A percentile compares a stretch with the other conserved stretches of the same genome.
These are phyloP conservation scores for Nyctibius bracteatus DNA, from an alignment of 2,113 vertebrate genomes.

Conservation along the genomic window DNA sequence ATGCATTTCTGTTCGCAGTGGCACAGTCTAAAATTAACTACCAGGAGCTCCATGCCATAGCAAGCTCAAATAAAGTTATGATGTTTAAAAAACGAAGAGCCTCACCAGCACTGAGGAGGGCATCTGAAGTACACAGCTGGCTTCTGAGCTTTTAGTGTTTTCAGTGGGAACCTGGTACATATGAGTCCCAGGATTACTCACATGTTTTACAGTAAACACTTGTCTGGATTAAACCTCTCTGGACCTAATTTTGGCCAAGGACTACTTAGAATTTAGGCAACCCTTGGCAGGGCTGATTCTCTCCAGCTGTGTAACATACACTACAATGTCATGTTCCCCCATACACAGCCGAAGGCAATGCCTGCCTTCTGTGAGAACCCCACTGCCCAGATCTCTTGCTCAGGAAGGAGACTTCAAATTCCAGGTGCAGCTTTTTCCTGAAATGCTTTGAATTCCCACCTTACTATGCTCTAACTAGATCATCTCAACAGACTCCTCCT, in stretches of 20 bases:
- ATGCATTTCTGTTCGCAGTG: background rate
- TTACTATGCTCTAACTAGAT: background rate
- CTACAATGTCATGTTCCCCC: fast-evolving
- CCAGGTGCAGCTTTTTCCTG: background rate
- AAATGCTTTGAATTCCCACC: background rate
- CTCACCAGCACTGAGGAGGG: background rate
- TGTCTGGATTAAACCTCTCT: background rate
- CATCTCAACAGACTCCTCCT: background rate
- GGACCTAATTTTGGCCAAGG: background rate
- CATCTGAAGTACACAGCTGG: background rate
- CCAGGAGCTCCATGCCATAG: background rate
- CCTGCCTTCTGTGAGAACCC: background rate
- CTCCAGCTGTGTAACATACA: background rate
- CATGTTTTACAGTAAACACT: background rate
- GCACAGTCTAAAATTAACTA: background rate
- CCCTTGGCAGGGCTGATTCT: background rate
- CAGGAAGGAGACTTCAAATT: background rate
- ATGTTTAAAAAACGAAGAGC: background rate
- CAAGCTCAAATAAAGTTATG: background rate
- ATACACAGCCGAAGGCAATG: background rate
- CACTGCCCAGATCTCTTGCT: background rate
- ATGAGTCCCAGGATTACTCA: background rate
- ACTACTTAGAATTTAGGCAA: background rate
- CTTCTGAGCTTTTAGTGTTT: background rate
- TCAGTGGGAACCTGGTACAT: fast-evolving